A percentile compares a stretch with the other conserved stretches of the same genome.
Conservation (phyloP, 2,113 vertebrate species). For the Ivindomyrus marchei region DNA sequence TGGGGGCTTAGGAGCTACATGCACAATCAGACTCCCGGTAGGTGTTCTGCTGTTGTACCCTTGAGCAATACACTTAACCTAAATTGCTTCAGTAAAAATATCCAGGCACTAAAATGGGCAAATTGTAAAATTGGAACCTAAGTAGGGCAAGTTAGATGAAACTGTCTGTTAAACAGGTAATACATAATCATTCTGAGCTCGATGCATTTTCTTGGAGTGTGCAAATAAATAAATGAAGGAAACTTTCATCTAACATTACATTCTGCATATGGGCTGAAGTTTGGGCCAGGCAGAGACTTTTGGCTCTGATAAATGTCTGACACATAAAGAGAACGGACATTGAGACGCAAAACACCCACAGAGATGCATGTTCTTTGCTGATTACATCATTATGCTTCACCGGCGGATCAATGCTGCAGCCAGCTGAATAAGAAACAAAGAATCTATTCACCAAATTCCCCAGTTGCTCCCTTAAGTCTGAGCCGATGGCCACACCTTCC, state of each 20-base stretch:
- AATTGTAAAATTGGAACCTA: constrained; percentile 2
- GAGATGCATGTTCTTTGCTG: neutral
- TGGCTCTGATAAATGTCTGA: constrained; percentile 12
- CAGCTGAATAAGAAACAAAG: constrained; percentile 1
- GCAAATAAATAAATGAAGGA: neutral
- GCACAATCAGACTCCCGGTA: neutral
- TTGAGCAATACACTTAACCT: constrained; percentile 1
- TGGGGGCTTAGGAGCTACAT: neutral
- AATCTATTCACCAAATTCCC: neutral
- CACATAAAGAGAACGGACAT: neutral
- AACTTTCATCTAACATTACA: neutral
- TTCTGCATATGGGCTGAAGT: neutral
- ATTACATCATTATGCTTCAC: constrained; percentile 3
- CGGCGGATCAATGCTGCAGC: neutral
- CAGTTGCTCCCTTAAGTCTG: neutral
- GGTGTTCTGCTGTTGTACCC: neutral
- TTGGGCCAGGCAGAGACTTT: neutral
- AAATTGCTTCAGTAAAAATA: neutral
- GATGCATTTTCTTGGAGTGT: neutral
- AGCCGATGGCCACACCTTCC: neutral
- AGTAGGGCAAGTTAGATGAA: neutral
- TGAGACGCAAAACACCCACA: neutral
- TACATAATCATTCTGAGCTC: neutral
- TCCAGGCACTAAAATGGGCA: neutral
- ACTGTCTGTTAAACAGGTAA: neutral